A percentile compares a stretch with the other conserved stretches of the same genome.
Conservation (phyloP, 2,113 vertebrate genomes). For the Osmerus eperlanus region DNA sequence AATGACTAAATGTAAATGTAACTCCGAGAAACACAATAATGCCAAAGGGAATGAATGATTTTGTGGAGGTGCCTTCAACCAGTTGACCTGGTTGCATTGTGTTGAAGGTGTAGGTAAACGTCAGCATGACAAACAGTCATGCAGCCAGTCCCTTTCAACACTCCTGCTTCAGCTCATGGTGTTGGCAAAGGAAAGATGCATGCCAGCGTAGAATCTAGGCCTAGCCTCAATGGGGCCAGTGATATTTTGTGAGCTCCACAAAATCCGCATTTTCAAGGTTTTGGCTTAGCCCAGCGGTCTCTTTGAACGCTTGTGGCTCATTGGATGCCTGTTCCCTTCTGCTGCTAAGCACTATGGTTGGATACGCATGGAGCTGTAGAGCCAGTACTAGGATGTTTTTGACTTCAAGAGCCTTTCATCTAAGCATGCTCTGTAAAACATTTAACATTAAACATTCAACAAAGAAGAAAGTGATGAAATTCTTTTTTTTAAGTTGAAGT, state of each 20-base stretch:
- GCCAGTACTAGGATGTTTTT: too few species aligned
- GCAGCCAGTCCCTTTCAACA: slow-evolving; percentile 26
- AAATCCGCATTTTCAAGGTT: slow-evolving; percentile 51
- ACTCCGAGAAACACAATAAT: too few species aligned
- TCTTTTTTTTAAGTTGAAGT: too few species aligned
- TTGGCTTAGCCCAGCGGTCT: slow-evolving; percentile 23
- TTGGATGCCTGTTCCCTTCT: neutral
- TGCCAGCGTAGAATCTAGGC: slow-evolving; percentile 39
- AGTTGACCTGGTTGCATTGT: slow-evolving; percentile 30
- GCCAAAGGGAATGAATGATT: too few species aligned
- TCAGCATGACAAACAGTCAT: slow-evolving; percentile 25
- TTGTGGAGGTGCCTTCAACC: slow-evolving; percentile 11
- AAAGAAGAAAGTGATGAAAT: too few species aligned
- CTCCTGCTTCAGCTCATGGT: slow-evolving; percentile 27
- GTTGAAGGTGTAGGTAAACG: slow-evolving; percentile 8
- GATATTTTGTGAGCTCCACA: slow-evolving; percentile 43
- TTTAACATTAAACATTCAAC: too few species aligned
- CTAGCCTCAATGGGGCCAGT: slow-evolving; percentile 41
- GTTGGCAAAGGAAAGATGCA: slow-evolving; percentile 25
- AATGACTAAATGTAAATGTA: too few species aligned
- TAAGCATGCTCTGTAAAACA: too few species aligned
- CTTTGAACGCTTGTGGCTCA: slow-evolving; percentile 28
- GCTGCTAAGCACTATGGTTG: neutral
- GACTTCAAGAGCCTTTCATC: too few species aligned
- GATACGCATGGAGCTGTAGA: too few species aligned